Percentiles rank a stretch among this genome's conserved stretches.
These are phyloP conservation scores for Serranochromis macrocephalus DNA, from an alignment of 2,113 vertebrate species.

Conservation along the genomic window DNA sequence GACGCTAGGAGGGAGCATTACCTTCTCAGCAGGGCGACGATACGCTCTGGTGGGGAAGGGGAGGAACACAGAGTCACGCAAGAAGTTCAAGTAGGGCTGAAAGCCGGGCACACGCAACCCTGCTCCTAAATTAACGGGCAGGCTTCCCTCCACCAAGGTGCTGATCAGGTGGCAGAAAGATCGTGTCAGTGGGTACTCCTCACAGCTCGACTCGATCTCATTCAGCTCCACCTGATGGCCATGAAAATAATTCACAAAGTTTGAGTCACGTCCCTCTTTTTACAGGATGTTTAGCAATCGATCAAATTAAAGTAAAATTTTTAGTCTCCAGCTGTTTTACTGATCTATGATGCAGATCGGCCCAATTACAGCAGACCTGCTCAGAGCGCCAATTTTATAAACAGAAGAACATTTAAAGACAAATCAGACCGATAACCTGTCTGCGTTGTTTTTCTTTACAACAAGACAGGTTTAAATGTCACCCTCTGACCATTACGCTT, in stretches of 20 bases:
- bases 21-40: slow-evolving; percentile 90
- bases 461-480: accelerated
- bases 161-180: slow-evolving; percentile 92
- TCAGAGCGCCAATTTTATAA: accelerated
- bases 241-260: neutral
- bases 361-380: neutral
- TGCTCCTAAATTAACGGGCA: slow-evolving; percentile 89
- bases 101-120: slow-evolving; percentile 90
- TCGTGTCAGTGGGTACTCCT: slow-evolving; percentile 91
- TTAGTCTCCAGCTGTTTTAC: neutral
- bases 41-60: slow-evolving; percentile 94
- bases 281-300: neutral
- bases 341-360: accelerated
- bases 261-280: neutral
- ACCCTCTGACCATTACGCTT: neutral
- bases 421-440: accelerated
- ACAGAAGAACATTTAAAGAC: neutral
- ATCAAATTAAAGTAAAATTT: neutral
- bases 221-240: slow-evolving; percentile 85
- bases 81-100: slow-evolving; percentile 91
- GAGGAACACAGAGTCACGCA: slow-evolving; percentile 90
- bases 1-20: slow-evolving; percentile 15
- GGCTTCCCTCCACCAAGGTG: slow-evolving; percentile 86
- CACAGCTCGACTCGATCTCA: slow-evolving; percentile 93
- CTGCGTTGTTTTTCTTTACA: accelerated